These are phyloP conservation scores for Dreissena rostriformis DNA, from an alignment of 1,140 invertebrate genomes.

Conservation along the genomic window DNA sequence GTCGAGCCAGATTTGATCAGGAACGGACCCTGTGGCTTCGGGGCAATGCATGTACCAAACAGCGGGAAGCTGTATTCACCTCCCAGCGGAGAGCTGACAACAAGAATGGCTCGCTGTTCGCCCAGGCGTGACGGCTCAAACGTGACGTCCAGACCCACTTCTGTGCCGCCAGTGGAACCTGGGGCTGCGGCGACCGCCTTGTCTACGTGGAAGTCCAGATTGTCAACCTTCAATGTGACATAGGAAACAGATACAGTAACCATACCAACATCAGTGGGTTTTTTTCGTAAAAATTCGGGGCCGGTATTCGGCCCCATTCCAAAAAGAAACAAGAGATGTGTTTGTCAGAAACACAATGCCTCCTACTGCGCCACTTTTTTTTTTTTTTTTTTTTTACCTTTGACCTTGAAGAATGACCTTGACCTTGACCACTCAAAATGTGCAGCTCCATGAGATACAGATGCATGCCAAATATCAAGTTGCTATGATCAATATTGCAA, in stretches of 20 bases:
- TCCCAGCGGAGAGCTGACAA: slow-evolving; percentile 75
- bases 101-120: slow-evolving; percentile 76
- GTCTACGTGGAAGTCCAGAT: slow-evolving; percentile 80
- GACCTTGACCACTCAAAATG: too few relatives aligned
- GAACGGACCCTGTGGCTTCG: slow-evolving; percentile 81
- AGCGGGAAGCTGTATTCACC: slow-evolving; percentile 81
- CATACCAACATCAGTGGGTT: not conserved
- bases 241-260: slow-evolving; percentile 29
- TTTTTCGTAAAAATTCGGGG: too few relatives aligned
- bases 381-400: too few relatives aligned
- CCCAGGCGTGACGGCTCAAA: slow-evolving; percentile 81
- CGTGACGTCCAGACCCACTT: slow-evolving; percentile 78
- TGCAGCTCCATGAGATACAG: too few relatives aligned
- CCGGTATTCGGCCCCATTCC: too few relatives aligned
- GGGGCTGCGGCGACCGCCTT: slow-evolving; percentile 79
- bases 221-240: slow-evolving; percentile 75
- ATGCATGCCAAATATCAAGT: too few relatives aligned
- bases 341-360: too few relatives aligned
- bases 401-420: too few relatives aligned
- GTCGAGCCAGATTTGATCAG: slow-evolving; percentile 78
- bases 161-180: slow-evolving; percentile 78
- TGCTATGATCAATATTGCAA: too few relatives aligned
- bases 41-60: slow-evolving; percentile 77
- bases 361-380: too few relatives aligned
- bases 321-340: too few relatives aligned